Conservation (phyloP, 1,140 invertebrate species). For the Drosophila ohnishii region DNA sequence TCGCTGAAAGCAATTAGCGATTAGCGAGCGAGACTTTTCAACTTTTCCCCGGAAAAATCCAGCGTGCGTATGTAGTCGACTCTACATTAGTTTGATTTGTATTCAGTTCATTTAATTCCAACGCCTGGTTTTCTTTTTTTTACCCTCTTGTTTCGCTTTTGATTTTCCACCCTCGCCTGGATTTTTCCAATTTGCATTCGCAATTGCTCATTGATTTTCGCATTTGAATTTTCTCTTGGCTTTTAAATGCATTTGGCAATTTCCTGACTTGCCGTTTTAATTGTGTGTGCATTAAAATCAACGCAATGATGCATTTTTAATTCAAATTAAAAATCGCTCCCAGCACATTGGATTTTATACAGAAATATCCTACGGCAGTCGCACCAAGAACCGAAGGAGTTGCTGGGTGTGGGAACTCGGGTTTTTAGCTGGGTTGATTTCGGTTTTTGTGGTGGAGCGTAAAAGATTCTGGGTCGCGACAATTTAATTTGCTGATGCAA, state of each 20-base stretch:
- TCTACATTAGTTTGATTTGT: constrained; percentile 67
- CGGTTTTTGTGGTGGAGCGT: constrained; percentile 34
- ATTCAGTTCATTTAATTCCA: constrained; percentile 57
- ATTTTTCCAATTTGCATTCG: constrained; percentile 64
- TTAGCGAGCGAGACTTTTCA: constrained; percentile 74
- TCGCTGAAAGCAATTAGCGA: constrained; percentile 78
- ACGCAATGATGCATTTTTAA: constrained; percentile 75
- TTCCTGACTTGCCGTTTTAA: constrained; percentile 78
- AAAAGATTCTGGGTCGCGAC: constrained; percentile 44
- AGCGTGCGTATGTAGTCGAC: constrained; percentile 42
- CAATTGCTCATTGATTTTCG: constrained; percentile 76
- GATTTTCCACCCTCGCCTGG: constrained; percentile 4
- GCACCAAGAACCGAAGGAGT: constrained; percentile 9
- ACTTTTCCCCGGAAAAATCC: constrained; percentile 39
- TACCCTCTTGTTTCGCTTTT: constrained; percentile 13
- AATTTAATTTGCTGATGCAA: constrained; percentile 50
- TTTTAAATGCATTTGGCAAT: constrained; percentile 77
- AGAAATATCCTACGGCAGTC: constrained; percentile 38
- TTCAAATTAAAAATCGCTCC: constrained; percentile 72
- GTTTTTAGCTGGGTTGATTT: constrained; percentile 13
- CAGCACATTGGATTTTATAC: constrained; percentile 35
- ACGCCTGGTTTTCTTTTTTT: constrained; percentile 34
- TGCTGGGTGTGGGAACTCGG: not conserved
- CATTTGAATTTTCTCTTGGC: constrained; percentile 65
- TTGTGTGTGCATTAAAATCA: constrained; percentile 76